Percentiles rank a stretch among this genome's conserved stretches.
Conservation (phyloP, 2,797 vertebrate genomes). For the Vireo griseus region DNA sequence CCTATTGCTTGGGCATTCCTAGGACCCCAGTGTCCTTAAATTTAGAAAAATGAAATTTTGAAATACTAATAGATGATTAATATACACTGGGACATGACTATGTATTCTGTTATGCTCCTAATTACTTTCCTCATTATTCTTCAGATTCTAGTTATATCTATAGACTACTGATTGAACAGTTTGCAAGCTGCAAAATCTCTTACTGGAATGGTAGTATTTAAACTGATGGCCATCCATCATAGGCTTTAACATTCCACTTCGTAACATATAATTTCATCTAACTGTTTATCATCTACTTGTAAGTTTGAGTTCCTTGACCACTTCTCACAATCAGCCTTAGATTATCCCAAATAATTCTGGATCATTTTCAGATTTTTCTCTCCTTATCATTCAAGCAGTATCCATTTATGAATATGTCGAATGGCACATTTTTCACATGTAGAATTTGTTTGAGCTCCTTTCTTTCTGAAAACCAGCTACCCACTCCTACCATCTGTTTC, state of each 20-base stretch:
- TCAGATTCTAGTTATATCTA: not conserved
- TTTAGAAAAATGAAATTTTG: not conserved
- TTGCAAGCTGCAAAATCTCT: not conserved
- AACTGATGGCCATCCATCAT: not conserved
- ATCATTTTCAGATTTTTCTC: not conserved
- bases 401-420: not conserved
- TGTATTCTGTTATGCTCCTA: not conserved
- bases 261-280: not conserved
- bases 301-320: not conserved
- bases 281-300: not conserved
- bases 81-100: not conserved
- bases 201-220: not conserved
- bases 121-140: not conserved
- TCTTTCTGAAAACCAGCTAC: conserved; percentile 8
- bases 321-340: not conserved
- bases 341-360: not conserved
- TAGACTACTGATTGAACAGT: not conserved
- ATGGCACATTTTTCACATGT: not conserved
- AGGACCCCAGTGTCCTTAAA: not conserved
- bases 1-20: not conserved
- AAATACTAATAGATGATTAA: not conserved
- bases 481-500: not conserved
- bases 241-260: not conserved
- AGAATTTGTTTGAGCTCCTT: not conserved
- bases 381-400: not conserved